Percentiles rank a stretch among this genome's conserved stretches.
Evolutionary conservation across 1,140 invertebrate species (phyloP).

Genomic region (Dendroctonus ponderosae): DNA sequence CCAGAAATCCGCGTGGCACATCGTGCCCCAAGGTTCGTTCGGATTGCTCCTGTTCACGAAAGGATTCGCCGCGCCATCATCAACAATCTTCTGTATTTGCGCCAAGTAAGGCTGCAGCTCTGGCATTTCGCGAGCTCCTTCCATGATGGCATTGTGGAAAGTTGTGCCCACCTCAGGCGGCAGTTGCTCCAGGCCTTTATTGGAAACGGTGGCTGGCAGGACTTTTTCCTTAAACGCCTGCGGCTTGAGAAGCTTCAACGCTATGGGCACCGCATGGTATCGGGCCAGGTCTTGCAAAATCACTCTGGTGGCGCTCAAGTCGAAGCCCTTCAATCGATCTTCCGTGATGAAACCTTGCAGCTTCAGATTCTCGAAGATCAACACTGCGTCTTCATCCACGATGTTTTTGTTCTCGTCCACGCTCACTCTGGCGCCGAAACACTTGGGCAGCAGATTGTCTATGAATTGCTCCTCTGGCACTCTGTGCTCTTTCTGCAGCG

Average conservation of each 20-base stretch:
- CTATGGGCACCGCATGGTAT: slow-evolving; percentile 61
- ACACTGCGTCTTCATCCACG: slow-evolving; percentile 58
- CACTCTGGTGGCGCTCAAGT: slow-evolving; percentile 53
- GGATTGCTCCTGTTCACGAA: slow-evolving; percentile 38
- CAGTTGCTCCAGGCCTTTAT: slow-evolving; percentile 43
- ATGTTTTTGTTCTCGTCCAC: slow-evolving; percentile 46
- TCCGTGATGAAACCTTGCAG: slow-evolving; percentile 52
- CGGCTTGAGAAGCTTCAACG: slow-evolving; percentile 54
- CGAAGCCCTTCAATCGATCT: slow-evolving; percentile 54
- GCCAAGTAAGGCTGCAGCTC: slow-evolving; percentile 39
- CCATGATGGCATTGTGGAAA: slow-evolving; percentile 43
- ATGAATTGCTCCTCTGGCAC: slow-evolving; percentile 49
- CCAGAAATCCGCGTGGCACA: slow-evolving; percentile 63
- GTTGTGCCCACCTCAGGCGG: slow-evolving; percentile 40
- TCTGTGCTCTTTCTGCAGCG: slow-evolving; percentile 54
- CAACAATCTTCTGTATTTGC: slow-evolving; percentile 33
- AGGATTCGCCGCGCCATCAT: slow-evolving; percentile 33
- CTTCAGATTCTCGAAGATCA: slow-evolving; percentile 61
- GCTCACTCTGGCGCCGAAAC: slow-evolving; percentile 56
- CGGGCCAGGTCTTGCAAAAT: slow-evolving; percentile 55
- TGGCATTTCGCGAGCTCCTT: slow-evolving; percentile 43
- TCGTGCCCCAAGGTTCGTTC: slow-evolving; percentile 54
- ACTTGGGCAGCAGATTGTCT: slow-evolving; percentile 53
- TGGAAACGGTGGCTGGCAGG: slow-evolving; percentile 46
- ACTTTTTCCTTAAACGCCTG: slow-evolving; percentile 53